A percentile compares a stretch with the other conserved stretches of the same genome.
Evolutionary conservation across 2,113 vertebrate genomes (phyloP).

Genomic region (Dromiciops gliroides): DNA sequence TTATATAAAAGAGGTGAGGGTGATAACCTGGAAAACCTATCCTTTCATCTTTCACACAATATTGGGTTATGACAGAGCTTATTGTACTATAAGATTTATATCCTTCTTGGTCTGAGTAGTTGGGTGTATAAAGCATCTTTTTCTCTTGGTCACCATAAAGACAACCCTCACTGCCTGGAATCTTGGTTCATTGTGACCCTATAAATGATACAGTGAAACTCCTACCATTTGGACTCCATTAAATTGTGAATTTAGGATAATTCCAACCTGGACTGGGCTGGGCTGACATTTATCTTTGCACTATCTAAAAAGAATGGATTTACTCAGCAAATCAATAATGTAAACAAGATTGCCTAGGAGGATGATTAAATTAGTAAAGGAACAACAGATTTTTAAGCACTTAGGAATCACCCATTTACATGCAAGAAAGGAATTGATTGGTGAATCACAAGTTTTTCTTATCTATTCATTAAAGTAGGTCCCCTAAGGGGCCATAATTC

Average conservation of each 20-base stretch:
- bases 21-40: not conserved
- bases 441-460: not conserved
- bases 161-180: not conserved
- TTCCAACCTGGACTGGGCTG: not conserved
- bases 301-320: not conserved
- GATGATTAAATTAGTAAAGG: slow-evolving; percentile 4
- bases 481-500: not conserved
- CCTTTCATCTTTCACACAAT: not conserved
- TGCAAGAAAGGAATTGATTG: not conserved
- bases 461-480: not conserved
- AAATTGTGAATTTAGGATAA: not conserved
- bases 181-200: not conserved
- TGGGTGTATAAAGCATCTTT: not conserved
- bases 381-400: not conserved
- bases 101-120: not conserved
- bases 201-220: not conserved
- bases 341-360: not conserved
- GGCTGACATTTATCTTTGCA: not conserved
- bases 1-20: not conserved
- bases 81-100: not conserved
- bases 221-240: not conserved
- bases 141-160: not conserved
- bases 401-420: slow-evolving; percentile 2
- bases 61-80: not conserved
- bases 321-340: not conserved